These are phyloP conservation scores for Dynastes tityus DNA, from an alignment of 2,888 invertebrate genomes.

Conservation along the genomic window DNA sequence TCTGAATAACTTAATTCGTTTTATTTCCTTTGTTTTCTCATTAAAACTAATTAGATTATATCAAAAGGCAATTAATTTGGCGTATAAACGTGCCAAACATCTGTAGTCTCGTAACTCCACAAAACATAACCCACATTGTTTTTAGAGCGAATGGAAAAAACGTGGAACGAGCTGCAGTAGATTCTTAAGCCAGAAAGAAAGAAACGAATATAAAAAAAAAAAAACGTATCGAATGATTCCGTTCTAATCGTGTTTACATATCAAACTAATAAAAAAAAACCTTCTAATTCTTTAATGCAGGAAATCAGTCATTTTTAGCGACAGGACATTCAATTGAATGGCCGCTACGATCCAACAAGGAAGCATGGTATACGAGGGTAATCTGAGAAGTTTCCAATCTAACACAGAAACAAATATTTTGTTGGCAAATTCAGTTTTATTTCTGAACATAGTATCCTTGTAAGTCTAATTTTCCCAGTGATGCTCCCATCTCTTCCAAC, in stretches of 20 bases:
- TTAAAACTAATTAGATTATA: no score
- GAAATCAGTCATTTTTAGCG: slow-evolving; percentile 39
- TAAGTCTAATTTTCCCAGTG: no score
- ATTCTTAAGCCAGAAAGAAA: not conserved
- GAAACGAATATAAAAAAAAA: not conserved
- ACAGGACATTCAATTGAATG: not conserved
- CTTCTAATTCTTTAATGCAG: slow-evolving; percentile 32
- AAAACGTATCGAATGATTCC: slow-evolving; percentile 1
- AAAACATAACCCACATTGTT: slow-evolving; percentile 46
- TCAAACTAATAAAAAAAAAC: slow-evolving; percentile 17
- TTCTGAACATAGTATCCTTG: no score
- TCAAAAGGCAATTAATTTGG: no score
- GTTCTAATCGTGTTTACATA: slow-evolving; percentile 1
- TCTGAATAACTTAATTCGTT: no score
- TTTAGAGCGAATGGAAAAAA: slow-evolving; percentile 42
- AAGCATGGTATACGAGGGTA: not conserved
- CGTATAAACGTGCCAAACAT: no score
- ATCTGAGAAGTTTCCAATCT: no score
- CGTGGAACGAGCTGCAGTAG: slow-evolving; percentile 22
- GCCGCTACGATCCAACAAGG: not conserved
- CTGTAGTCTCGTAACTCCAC: not conserved
- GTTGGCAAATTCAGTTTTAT: no score
- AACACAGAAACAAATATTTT: no score
- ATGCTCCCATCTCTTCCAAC: no score
- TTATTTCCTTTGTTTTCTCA: no score